Evolutionary conservation across 1,140 invertebrate species (phyloP), one percentile per base, ranked within the genome.

Genomic region (Chironomus tepperi): DNA sequence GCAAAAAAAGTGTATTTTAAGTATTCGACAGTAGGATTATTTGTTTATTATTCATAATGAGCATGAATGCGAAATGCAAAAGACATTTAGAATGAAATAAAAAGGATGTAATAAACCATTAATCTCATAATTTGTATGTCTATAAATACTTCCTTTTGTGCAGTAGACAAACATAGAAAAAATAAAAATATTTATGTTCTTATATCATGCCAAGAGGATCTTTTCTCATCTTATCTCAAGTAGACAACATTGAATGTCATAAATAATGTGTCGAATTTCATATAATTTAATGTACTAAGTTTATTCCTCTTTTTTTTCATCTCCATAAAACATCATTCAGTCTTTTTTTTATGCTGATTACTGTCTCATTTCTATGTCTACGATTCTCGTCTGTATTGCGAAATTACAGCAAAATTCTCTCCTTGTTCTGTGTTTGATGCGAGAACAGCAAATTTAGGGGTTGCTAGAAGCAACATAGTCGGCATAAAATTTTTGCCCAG

Each of bases 291-390:
- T 34, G 24, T 34, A 34, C 24, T 34, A 34, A 34, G 24, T 2
- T n/a, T 34, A 34, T 34, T 34, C 24, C 24, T 34, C 24, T 34
- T 34, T 34, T n/a, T 12, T n/a, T n/a, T 57, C 12, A 57, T 57
- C 47, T 57, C n/a, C 47, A 57, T 57, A 57, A 34, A n/a, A 57
- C 47, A 57, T 57, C 47, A n/a, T 57, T 57, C 1, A n/a, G 47
- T n/a, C 47, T 57, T 57, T 47, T 57, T 57, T 47, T 57, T 57
- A 57, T 57, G 47, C 47, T 57, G 47, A 57, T 57, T 57, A n/a
- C 47, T 12, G 47, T 12, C 47, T 57, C 47, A 57, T 57, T 57
- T 57, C 9, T 34, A 34, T 34, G 24, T 34, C 24, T 34, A 34
- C 24, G 24, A 34, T 1, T n/a, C n/a, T 57, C 47, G 47, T 57